These are phyloP conservation scores for Megaceryle torquata DNA, from an alignment of 2,113 vertebrate species.

Conservation along the genomic window DNA sequence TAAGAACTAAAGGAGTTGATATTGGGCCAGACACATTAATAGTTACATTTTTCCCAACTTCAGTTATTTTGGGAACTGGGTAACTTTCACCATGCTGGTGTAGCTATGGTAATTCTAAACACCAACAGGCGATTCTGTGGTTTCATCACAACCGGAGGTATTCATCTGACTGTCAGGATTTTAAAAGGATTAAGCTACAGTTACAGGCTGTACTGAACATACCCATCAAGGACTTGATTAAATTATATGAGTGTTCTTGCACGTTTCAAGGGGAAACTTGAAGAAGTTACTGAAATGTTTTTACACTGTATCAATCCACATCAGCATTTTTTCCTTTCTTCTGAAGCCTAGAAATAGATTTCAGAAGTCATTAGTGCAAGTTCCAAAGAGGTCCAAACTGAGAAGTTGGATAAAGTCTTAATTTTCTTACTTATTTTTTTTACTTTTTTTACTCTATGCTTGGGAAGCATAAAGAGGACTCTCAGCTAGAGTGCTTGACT, in stretches of 20 bases:
- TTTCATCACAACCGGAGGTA: not conserved
- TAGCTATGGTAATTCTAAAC: constrained; percentile 1
- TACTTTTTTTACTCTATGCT: not conserved
- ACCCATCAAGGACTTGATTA: not conserved
- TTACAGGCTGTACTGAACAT: not conserved
- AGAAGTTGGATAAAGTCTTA: not conserved
- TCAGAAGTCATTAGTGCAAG: not conserved
- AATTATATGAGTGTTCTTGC: not conserved
- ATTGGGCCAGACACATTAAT: not conserved
- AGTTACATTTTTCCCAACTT: not conserved
- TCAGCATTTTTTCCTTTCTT: not conserved
- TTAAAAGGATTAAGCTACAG: not conserved
- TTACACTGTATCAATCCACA: not conserved
- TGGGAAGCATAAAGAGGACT: not conserved
- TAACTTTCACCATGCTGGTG: not conserved
- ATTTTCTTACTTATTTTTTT: not conserved
- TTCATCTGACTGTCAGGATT: not conserved
- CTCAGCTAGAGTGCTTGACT: not conserved
- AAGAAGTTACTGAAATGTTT: not conserved
- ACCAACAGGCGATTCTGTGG: not conserved
- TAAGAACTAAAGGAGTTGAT: not conserved
- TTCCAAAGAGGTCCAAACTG: not conserved
- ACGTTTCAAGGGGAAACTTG: not conserved
- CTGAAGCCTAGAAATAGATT: not conserved
- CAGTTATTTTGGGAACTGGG: not conserved